Evolutionary conservation across 2,888 invertebrate genomes (phyloP), one percentile per base, ranked within the genome.

Genomic region (Mythimna impura): DNA sequence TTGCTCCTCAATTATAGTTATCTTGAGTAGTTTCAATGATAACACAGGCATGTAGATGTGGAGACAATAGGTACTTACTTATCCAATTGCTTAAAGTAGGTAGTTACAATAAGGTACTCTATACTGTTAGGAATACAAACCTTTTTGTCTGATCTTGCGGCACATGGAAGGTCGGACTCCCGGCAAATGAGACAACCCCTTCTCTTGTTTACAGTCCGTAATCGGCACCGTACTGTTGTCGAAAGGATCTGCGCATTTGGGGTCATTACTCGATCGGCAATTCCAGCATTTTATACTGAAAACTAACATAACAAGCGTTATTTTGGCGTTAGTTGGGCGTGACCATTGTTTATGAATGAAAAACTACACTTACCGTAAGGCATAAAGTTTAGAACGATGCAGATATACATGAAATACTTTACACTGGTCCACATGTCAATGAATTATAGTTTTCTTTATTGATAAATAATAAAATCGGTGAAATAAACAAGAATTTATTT

Each of bases 211-310:
- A 86, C 98, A 98, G 90, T 99, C 98, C 0, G 97, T 98, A 66
- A 99, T 98, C 0, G 98, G 98, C 74, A 98, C 97, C 0, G 99
- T 98, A 47, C 97, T 97, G 90, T 99, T 99, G 91, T 99, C 99
- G 89, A 99, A 99, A 0, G 99, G 99, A 95, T 99, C 99, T 0
- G 98, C 97, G 90, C 99, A 99, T 95, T 98, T 98, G 1, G 98
- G 98, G 93, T 99, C 99, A 71, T 97, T 97, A 89, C 98, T 98
- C 0, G 99, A 99, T 81, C 98, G 97, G 89, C 99, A 99, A 68
- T 97, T 98, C 99, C 99, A 99, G 90, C 99, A 99, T 96, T 99
- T 99, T 64, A 98, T 98, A 73, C 97, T 96, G 65, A 94, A 91
- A 81, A 96, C 98, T 98, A 71, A 66, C 36, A 75, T 55, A 76